Conservation (phyloP, 1,140 invertebrate species). For the Acromyrmex echinatior region DNA sequence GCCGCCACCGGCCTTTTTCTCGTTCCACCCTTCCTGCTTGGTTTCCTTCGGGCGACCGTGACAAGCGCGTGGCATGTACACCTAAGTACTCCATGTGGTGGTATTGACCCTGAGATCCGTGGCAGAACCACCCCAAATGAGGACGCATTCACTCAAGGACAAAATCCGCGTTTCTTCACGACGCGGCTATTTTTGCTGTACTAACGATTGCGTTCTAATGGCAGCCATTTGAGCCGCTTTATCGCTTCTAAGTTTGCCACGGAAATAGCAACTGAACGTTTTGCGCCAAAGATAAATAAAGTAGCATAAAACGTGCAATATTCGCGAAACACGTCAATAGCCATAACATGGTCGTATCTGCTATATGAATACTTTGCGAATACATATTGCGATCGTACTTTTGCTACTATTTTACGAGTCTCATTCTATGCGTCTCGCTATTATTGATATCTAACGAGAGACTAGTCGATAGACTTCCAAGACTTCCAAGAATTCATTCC, state of each 20-base stretch:
- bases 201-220: constrained; percentile 22
- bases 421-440: constrained; percentile 47
- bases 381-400: constrained; percentile 11
- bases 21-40: constrained; percentile 37
- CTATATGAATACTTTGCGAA: constrained; percentile 21
- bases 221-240: constrained; percentile 39
- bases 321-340: constrained; percentile 56
- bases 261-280: constrained; percentile 38
- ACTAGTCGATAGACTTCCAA: constrained; percentile 48
- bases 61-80: constrained; percentile 62
- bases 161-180: constrained; percentile 12
- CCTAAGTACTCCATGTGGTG: constrained; percentile 43
- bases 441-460: constrained; percentile 67
- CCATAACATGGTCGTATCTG: constrained; percentile 39
- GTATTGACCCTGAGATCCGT: constrained; percentile 12
- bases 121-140: constrained; percentile 41
- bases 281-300: constrained; percentile 38
- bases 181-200: constrained; percentile 22
- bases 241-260: constrained; percentile 31
- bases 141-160: constrained; percentile 37
- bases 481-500: neutral
- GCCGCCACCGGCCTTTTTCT: constrained; percentile 11
- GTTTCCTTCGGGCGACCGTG: constrained; percentile 21
- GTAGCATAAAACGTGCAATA: constrained; percentile 44
- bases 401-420: neutral